phyloP scores from a whole-genome alignment of 2,113 vertebrate genomes.

The Otocyon megalotis region DNA sequence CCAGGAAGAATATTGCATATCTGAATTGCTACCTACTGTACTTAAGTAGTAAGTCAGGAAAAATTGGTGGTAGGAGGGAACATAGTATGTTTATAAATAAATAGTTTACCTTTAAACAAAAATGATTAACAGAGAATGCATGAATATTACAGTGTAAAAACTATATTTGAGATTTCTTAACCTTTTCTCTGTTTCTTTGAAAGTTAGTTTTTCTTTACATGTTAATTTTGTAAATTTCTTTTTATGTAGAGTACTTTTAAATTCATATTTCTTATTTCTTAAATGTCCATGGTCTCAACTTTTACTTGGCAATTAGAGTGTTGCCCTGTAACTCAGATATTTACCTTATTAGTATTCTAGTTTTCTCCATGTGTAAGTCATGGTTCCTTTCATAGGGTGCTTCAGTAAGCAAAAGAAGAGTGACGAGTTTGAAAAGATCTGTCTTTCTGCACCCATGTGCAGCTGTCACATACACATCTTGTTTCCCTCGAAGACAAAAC shows the following conservation, averaged over 20 bases:
- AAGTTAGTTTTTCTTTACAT: background rate
- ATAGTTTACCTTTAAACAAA: background rate
- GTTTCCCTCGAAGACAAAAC: background rate
- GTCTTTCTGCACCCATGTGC: background rate
- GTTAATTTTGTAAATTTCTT: background rate
- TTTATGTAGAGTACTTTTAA: background rate
- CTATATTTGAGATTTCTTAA: background rate
- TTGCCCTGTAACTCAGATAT: background rate
- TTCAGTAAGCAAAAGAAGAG: background rate
- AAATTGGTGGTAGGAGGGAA: background rate
- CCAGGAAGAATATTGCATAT: background rate
- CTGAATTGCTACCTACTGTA: background rate
- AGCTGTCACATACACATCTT: background rate
- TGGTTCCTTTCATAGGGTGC: background rate
- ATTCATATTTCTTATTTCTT: slow-evolving; percentile 27
- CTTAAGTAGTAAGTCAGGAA: background rate
- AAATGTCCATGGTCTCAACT: background rate
- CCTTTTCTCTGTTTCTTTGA: background rate
- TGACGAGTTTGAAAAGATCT: background rate
- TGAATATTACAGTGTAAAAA: background rate
- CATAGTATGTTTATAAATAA: background rate
- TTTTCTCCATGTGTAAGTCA: background rate
- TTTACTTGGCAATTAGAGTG: background rate
- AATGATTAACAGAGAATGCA: background rate
- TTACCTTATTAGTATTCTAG: background rate